A percentile compares a stretch with the other conserved stretches of the same genome.
phyloP scores from a whole-genome alignment of 2,797 vertebrate species.

The Parambassis ranga region DNA sequence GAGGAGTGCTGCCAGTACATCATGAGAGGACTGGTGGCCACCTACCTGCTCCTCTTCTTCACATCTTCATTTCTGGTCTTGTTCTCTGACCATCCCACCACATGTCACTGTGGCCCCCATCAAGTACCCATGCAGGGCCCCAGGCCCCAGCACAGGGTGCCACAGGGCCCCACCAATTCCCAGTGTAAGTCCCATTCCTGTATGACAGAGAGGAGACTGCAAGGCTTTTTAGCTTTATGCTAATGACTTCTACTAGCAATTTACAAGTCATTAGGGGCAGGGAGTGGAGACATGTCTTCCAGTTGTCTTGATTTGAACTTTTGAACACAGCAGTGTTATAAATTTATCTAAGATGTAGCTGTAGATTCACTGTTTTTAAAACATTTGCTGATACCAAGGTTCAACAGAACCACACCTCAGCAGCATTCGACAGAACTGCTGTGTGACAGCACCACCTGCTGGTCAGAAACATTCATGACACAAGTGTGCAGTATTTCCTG shows the following conservation, averaged over 20 bases:
- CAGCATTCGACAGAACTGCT: neutral
- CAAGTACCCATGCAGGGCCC: slow-evolving; percentile 69
- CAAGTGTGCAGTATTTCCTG: no score
- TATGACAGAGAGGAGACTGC: neutral
- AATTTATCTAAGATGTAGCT: no score
- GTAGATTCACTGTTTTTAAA: no score
- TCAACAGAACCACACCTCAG: neutral
- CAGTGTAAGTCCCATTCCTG: slow-evolving; percentile 65
- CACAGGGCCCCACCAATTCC: slow-evolving; percentile 42
- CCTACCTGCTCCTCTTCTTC: slow-evolving; percentile 81
- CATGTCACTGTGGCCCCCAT: slow-evolving; percentile 42
- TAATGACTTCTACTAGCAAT: no score
- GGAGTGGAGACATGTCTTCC: no score
- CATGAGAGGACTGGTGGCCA: slow-evolving; percentile 74
- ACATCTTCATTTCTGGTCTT: slow-evolving; percentile 80
- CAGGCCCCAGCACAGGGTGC: slow-evolving; percentile 47
- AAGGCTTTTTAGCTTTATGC: no score
- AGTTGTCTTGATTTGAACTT: no score
- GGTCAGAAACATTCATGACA: slow-evolving; percentile 1
- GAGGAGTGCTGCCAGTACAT: slow-evolving; percentile 77
- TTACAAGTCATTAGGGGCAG: no score
- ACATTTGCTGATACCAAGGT: neutral
- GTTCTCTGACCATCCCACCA: slow-evolving; percentile 56
- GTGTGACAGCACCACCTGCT: slow-evolving; percentile 15
- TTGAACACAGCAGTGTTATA: no score